Evolutionary conservation across 2,113 vertebrate species (phyloP).

Genomic region (Notothenia coriiceps): DNA sequence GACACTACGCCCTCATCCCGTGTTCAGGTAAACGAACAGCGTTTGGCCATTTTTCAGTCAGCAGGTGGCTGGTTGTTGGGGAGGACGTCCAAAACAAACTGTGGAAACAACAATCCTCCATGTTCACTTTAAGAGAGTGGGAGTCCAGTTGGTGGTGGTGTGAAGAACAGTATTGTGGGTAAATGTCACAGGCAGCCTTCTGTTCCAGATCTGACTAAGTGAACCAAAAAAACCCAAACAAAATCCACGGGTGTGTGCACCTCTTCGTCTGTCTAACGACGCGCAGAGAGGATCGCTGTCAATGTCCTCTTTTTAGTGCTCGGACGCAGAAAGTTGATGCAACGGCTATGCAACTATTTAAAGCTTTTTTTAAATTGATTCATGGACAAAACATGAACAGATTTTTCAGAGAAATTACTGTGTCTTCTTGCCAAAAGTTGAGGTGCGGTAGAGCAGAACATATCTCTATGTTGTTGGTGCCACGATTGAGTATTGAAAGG

Average conservation of each 20-base stretch:
- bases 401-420: slow-evolving; percentile 3
- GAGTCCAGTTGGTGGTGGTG: slow-evolving; percentile 82
- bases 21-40: slow-evolving; percentile 43
- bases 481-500: neutral
- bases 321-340: neutral
- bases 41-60: slow-evolving; percentile 54
- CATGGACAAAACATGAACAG: slow-evolving; percentile 8
- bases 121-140: slow-evolving; percentile 77
- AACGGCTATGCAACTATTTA: neutral
- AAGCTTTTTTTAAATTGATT: neutral
- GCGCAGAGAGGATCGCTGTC: slow-evolving; percentile 9
- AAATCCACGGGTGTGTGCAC: slow-evolving; percentile 3
- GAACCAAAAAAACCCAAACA: slow-evolving; percentile 28
- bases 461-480: neutral
- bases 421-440: neutral
- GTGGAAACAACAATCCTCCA: slow-evolving; percentile 65
- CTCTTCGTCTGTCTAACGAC: slow-evolving; percentile 23
- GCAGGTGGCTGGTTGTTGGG: slow-evolving; percentile 72
- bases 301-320: neutral
- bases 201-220: slow-evolving; percentile 79
- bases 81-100: slow-evolving; percentile 65
- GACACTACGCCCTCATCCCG: slow-evolving; percentile 51
- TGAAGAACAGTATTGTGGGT: slow-evolving; percentile 84
- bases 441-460: neutral
- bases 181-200: slow-evolving; percentile 84